Evolutionary conservation across 2,888 invertebrate genomes (phyloP).

Genomic region (Temnothorax rugatulus): DNA sequence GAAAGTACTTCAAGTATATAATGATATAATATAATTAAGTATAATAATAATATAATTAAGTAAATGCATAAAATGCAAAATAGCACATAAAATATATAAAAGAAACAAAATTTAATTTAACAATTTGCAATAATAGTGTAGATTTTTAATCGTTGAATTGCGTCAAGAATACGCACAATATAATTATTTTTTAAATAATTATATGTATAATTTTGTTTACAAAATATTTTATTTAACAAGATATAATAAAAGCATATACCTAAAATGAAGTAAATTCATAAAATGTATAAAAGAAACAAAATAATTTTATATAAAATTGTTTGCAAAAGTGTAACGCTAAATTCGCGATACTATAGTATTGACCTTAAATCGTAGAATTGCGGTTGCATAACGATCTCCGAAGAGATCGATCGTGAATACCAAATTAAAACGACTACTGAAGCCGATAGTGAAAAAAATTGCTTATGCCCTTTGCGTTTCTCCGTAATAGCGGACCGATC

Average conservation of each 20-base stretch:
- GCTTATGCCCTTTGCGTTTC: slow-evolving; percentile 54
- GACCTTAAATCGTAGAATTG: background rate
- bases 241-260: background rate
- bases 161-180: no score
- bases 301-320: no score
- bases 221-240: background rate
- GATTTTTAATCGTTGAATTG: background rate
- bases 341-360: background rate
- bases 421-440: slow-evolving; percentile 46
- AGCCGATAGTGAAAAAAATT: slow-evolving; percentile 55
- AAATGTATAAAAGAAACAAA: background rate
- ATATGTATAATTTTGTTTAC: no score
- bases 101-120: background rate
- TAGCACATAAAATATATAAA: background rate
- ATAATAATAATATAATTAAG: no score
- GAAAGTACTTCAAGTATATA: background rate
- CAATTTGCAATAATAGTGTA: no score
- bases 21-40: background rate
- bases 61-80: no score
- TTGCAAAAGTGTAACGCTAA: background rate
- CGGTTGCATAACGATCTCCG: background rate
- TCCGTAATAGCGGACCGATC: slow-evolving; percentile 37
- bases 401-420: slow-evolving; percentile 16
- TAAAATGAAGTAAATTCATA: background rate
- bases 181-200: no score